These are phyloP conservation scores for Sylvicapra grimmia DNA, from an alignment of 2,113 vertebrate species.

Conservation along the genomic window DNA sequence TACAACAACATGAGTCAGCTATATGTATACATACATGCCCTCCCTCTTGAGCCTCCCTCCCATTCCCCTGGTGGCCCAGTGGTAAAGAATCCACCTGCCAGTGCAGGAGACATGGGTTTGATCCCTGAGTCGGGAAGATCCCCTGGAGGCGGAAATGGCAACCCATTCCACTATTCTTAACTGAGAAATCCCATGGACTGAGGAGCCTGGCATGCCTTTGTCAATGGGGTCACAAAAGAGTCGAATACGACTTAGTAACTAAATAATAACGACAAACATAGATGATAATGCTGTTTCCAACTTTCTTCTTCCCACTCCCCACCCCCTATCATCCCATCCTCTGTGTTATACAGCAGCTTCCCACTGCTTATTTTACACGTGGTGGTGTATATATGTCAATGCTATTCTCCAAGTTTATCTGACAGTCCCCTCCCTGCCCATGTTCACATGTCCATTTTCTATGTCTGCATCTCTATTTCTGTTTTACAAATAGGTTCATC, in stretches of 20 bases:
- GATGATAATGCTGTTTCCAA: not conserved
- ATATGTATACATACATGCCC: not conserved
- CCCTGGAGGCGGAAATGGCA: not conserved
- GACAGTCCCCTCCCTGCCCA: not conserved
- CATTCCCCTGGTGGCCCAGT: not conserved
- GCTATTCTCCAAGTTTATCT: not conserved
- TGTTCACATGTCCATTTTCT: not conserved
- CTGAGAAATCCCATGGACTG: not conserved
- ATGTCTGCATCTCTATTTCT: not conserved
- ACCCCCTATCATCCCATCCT: not conserved
- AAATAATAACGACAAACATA: not conserved
- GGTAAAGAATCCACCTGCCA: not conserved
- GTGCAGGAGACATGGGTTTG: not conserved
- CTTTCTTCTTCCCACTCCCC: not conserved
- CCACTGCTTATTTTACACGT: not conserved
- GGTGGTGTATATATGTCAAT: not conserved
- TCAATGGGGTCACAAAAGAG: not conserved
- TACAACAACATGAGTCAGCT: not conserved
- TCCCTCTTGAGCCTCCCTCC: not conserved
- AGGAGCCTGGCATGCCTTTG: not conserved
- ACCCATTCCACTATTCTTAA: not conserved
- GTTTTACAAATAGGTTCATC: not conserved
- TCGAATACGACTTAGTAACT: not conserved
- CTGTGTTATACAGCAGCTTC: not conserved
- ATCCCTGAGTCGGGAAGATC: not conserved